Evolutionary conservation across 2,888 invertebrate genomes (phyloP).

Genomic region (Thymelicus sylvestris): DNA sequence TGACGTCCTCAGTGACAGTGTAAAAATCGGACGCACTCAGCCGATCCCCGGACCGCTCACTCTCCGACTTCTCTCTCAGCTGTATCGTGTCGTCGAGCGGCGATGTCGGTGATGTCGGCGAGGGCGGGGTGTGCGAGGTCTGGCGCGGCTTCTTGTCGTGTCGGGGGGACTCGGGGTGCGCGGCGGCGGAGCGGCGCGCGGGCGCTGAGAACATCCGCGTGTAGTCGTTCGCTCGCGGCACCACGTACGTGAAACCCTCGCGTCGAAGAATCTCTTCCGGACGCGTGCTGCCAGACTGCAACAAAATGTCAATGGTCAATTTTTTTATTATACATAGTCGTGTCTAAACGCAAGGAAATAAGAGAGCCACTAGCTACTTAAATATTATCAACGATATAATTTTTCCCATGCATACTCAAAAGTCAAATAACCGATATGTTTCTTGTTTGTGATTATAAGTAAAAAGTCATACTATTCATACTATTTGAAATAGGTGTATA

Average conservation of each 20-base stretch:
- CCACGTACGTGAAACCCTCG: slow-evolving; percentile 84
- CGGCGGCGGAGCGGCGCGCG: slow-evolving; percentile 70
- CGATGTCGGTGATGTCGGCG: neutral
- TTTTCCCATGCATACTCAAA: neutral
- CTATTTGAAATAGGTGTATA: too few relatives aligned
- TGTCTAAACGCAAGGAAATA: too few relatives aligned
- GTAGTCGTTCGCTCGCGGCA: slow-evolving; percentile 84
- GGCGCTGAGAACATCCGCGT: slow-evolving; percentile 81
- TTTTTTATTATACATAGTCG: too few relatives aligned
- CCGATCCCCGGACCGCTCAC: slow-evolving; percentile 58
- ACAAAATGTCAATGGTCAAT: neutral
- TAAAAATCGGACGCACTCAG: slow-evolving; percentile 81
- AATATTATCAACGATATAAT: neutral
- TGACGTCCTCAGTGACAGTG: slow-evolving; percentile 74
- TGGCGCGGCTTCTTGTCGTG: slow-evolving; percentile 77
- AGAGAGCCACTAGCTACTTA: too few relatives aligned
- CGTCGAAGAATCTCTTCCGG: slow-evolving; percentile 70
- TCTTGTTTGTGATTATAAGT: too few relatives aligned
- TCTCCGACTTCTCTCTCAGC: slow-evolving; percentile 57
- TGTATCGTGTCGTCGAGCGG: slow-evolving; percentile 54
- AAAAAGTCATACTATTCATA: too few relatives aligned
- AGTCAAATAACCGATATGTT: too few relatives aligned
- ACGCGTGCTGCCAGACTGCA: slow-evolving; percentile 53
- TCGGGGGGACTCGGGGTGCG: slow-evolving; percentile 74
- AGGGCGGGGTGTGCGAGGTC: slow-evolving; percentile 43